Conservation (phyloP, 2,113 vertebrate genomes). For the Melanocharis versteri region DNA sequence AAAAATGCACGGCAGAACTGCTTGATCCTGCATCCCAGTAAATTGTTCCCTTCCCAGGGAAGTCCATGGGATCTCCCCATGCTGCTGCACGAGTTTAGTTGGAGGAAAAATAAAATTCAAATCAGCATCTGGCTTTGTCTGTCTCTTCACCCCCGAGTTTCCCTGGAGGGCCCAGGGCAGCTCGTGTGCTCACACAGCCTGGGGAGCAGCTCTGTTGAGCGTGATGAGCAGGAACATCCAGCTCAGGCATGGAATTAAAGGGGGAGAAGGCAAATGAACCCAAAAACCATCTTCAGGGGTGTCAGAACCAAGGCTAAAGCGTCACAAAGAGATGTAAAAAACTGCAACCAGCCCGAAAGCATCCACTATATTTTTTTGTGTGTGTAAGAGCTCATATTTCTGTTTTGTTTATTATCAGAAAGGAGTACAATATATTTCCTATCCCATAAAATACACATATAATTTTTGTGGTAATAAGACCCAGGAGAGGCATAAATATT, state of each 20-base stretch:
- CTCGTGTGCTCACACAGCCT: neutral
- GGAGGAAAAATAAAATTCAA: neutral
- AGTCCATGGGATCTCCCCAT: neutral
- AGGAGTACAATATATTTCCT: constrained; percentile 19
- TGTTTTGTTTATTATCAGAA: constrained; percentile 41
- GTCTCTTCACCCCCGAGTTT: neutral
- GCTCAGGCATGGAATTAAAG: neutral
- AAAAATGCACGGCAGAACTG: rapidly evolving
- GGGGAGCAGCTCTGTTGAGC: neutral
- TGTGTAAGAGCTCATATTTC: neutral
- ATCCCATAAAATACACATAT: constrained; percentile 47
- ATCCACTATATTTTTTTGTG: neutral
- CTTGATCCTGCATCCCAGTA: neutral
- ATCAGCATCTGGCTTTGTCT: neutral
- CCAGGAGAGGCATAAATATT: constrained; percentile 46
- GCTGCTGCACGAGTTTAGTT: neutral
- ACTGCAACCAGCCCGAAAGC: neutral
- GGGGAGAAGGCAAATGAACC: neutral
- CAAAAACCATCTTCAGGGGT: neutral
- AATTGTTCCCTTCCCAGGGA: neutral
- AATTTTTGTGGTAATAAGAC: constrained; percentile 55
- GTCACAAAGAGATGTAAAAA: neutral
- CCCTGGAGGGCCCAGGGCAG: neutral
- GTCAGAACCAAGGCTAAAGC: neutral
- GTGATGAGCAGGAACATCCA: neutral